These are phyloP conservation scores for Pedicia rivosa DNA, from an alignment of 2,888 invertebrate species.

Conservation along the genomic window DNA sequence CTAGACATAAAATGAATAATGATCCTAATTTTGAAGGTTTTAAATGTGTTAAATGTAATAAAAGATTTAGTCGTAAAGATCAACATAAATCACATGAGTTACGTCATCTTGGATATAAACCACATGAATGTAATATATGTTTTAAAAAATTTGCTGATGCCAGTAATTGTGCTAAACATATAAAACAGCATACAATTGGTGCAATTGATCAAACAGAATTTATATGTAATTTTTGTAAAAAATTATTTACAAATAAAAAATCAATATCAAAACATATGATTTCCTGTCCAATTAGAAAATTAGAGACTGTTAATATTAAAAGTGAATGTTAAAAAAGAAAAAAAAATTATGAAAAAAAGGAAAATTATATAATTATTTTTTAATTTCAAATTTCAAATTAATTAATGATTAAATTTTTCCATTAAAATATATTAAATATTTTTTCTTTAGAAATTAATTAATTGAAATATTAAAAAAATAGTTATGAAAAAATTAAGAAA, in stretches of 20 bases:
- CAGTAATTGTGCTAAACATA: conserved; percentile 3
- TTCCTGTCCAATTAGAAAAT: not conserved
- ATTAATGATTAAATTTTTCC: too few species aligned
- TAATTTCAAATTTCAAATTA: too few species aligned
- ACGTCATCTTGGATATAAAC: conserved; percentile 2
- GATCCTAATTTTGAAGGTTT: conserved; percentile 4
- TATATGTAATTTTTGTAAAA: conserved; percentile 3
- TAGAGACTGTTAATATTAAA: too few species aligned
- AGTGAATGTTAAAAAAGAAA: too few species aligned
- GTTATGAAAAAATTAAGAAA: too few species aligned
- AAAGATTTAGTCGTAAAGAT: conserved; percentile 5
- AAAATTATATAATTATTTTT: too few species aligned
- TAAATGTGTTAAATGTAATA: not conserved
- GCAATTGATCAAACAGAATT: not conserved
- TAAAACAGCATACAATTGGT: conserved; percentile 2
- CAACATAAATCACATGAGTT: not conserved
- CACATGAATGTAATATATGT: conserved; percentile 2
- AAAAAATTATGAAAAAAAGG: too few species aligned
- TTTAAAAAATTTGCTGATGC: conserved; percentile 1
- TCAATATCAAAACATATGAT: not conserved
- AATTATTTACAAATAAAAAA: conserved; percentile 1
- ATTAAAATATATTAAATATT: too few species aligned
- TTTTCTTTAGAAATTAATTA: too few species aligned
- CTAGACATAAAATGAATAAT: not conserved
- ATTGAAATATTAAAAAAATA: too few species aligned